A percentile compares a stretch with the other conserved stretches of the same genome.
Evolutionary conservation across 1,140 invertebrate species (phyloP).

Genomic region (Lordiphosa collinella): DNA sequence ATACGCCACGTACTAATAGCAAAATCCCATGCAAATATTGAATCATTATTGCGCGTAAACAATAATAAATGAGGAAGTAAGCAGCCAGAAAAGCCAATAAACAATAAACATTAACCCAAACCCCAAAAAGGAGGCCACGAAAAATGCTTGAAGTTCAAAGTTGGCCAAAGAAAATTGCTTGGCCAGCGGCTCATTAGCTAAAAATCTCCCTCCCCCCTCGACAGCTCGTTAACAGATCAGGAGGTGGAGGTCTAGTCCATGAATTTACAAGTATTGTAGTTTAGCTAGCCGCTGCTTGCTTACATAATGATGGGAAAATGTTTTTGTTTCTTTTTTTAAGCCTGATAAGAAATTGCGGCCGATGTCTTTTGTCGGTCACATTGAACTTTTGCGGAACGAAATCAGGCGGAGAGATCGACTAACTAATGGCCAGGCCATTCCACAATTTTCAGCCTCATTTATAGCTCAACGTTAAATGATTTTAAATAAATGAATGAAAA

Average conservation of each 20-base stretch:
- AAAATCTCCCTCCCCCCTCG: constrained; percentile 12
- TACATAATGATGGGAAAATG: constrained; percentile 72
- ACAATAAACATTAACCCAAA: constrained; percentile 43
- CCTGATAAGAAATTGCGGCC: constrained; percentile 48
- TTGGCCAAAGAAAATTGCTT: constrained; percentile 62
- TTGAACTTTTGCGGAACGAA: constrained; percentile 8
- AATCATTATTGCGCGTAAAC: constrained; percentile 56
- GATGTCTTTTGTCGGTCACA: constrained; percentile 7
- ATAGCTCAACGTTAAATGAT: constrained; percentile 44
- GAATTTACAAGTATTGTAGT: constrained; percentile 23
- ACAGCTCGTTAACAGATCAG: constrained; percentile 19
- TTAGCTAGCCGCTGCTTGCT: constrained; percentile 17
- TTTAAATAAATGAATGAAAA: constrained; percentile 55
- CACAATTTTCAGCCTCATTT: constrained; percentile 50
- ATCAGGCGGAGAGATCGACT: background rate
- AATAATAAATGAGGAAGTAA: constrained; percentile 29
- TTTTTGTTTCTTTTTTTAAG: constrained; percentile 14
- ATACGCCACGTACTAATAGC: constrained; percentile 47
- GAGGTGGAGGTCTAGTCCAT: constrained; percentile 11
- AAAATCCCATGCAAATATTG: constrained; percentile 68
- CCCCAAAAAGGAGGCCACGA: constrained; percentile 20
- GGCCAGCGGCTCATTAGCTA: constrained; percentile 56
- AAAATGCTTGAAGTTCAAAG: constrained; percentile 46
- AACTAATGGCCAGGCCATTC: constrained; percentile 15
- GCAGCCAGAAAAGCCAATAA: constrained; percentile 36